Percentiles rank a stretch among this genome's conserved stretches.
Conservation (phyloP, 1,140 invertebrate species). For the Drosophila sp. region DNA sequence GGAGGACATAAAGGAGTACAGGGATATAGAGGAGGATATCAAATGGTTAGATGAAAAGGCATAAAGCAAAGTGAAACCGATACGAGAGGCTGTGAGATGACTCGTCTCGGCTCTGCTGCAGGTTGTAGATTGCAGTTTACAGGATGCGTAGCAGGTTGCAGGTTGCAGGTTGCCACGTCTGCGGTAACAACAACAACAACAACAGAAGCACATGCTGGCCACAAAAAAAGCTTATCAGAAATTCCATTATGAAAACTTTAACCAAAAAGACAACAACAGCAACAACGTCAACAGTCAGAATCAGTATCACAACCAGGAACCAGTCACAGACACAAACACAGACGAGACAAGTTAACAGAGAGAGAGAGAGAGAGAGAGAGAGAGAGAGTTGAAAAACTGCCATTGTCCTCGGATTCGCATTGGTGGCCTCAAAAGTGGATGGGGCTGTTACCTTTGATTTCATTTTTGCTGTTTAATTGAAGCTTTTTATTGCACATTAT, state of each 20-base stretch:
- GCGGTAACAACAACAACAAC: constrained; percentile 49
- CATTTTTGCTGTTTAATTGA: constrained; percentile 61
- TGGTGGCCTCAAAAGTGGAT: neutral
- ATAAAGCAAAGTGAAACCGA: constrained; percentile 53
- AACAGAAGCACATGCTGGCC: constrained; percentile 46
- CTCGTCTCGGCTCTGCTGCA: constrained; percentile 21
- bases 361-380: no score
- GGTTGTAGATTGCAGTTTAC: constrained; percentile 25
- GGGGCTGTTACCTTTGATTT: constrained; percentile 64
- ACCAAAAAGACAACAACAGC: constrained; percentile 36
- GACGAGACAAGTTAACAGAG: constrained; percentile 56
- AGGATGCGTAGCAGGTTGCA: constrained; percentile 15
- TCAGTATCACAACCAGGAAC: constrained; percentile 18
- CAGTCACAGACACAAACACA: constrained; percentile 21
- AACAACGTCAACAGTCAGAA: constrained; percentile 44
- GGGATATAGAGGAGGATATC: constrained; percentile 21
- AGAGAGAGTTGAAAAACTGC: constrained; percentile 21
- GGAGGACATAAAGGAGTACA: neutral
- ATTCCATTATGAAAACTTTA: constrained; percentile 78
- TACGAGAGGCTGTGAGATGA: constrained; percentile 37
- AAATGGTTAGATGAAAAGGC: constrained; percentile 60
- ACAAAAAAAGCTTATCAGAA: constrained; percentile 74
- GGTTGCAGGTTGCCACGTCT: constrained; percentile 46
- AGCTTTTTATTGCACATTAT: constrained; percentile 70
- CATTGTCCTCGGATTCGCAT: constrained; percentile 21